A percentile compares a stretch with the other conserved stretches of the same genome.
phyloP scores from a whole-genome alignment of 1,140 invertebrate species.

The Hetaerina americana region DNA sequence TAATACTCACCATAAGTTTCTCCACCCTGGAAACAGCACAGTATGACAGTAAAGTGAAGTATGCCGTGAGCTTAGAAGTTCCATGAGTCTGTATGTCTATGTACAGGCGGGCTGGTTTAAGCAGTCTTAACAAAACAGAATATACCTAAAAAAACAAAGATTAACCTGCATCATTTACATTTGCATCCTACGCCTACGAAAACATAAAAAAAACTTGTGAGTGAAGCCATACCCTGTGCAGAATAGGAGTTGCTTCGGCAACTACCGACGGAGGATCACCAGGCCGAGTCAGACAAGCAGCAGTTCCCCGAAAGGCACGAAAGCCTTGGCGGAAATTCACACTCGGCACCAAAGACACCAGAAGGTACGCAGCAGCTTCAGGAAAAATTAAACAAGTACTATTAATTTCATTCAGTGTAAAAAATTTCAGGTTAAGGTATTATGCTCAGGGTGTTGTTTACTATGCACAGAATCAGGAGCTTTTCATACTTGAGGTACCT shows the following conservation, averaged over 20 bases:
- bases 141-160: conserved; percentile 29
- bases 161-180: too few relatives aligned
- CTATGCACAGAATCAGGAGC: too few relatives aligned
- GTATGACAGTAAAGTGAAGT: conserved; percentile 80
- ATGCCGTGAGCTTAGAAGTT: conserved; percentile 80
- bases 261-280: conserved; percentile 27
- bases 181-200: too few relatives aligned
- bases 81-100: conserved; percentile 73
- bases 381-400: too few relatives aligned
- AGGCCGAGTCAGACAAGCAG: conserved; percentile 25
- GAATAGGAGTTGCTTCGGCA: conserved; percentile 41
- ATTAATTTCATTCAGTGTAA: too few relatives aligned
- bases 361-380: conserved; percentile 65
- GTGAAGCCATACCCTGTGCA: background rate
- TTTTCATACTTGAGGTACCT: too few relatives aligned
- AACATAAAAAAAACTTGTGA: too few relatives aligned
- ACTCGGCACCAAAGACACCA: conserved; percentile 79
- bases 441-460: too few relatives aligned
- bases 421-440: too few relatives aligned
- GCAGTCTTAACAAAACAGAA: conserved; percentile 56
- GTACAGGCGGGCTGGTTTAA: conserved; percentile 71
- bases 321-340: conserved; percentile 78
- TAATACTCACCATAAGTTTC: conserved; percentile 70
- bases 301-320: conserved; percentile 34
- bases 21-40: conserved; percentile 79